Conservation (phyloP, 64 coral and sea anemone genomes). For the Porites lutea region DNA sequence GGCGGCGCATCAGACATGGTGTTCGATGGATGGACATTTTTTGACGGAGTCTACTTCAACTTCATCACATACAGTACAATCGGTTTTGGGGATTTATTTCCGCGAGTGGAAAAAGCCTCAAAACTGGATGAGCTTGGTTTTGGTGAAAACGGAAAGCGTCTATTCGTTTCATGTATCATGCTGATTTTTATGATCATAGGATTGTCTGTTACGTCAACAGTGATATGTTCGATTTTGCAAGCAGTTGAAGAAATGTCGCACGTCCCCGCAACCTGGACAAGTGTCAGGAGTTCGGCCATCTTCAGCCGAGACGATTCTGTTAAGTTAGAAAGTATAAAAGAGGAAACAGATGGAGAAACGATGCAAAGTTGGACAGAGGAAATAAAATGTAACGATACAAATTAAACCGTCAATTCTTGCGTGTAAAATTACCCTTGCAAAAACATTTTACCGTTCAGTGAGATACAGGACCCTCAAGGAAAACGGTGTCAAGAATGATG, state of each 20-base stretch:
- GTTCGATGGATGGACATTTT: conserved; percentile 87
- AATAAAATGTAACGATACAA: background rate
- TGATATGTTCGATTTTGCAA: conserved; percentile 70
- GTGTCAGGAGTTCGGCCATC: background rate
- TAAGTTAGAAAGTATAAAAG: background rate
- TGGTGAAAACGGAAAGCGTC: conserved; percentile 69
- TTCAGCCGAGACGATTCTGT: background rate
- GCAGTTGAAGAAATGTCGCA: conserved; percentile 75
- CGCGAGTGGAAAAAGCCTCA: conserved; percentile 64
- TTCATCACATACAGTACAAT: conserved; percentile 87
- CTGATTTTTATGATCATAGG: conserved; percentile 68
- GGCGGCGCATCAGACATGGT: conserved; percentile 75
- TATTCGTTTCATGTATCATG: conserved; percentile 73
- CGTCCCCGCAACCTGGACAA: conserved; percentile 53
- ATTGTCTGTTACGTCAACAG: conserved; percentile 76
- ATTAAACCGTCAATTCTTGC: background rate
- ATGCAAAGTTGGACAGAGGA: background rate
- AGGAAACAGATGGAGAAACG: background rate
- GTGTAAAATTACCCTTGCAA: no score
- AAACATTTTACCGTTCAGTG: no score
- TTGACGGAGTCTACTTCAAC: conserved; percentile 87
- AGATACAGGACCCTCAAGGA: no score
- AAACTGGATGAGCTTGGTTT: conserved; percentile 81
- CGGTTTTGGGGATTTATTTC: conserved; percentile 86
- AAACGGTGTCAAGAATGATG: no score